Base-by-base conservation (phyloP, 2,888 invertebrate genomes). In the Proisotoma minuta region DNA sequence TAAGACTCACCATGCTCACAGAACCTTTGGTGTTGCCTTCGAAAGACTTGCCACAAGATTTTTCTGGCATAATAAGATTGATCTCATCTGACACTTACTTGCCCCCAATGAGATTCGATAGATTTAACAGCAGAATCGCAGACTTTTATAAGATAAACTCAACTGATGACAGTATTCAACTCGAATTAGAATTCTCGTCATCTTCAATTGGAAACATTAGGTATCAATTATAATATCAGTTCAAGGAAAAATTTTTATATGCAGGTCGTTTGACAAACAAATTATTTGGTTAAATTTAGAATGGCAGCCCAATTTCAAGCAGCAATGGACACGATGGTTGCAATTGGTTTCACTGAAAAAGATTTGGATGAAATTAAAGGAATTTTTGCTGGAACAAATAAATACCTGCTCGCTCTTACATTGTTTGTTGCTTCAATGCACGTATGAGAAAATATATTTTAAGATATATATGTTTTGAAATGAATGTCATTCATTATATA, bases 301-400 rank as follows among this genome's bases (percentile, higher is more conserved):
- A 79, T 93, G 70, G 84, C 89, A 70, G 78, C 88, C 47, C 90
- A 92, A 75, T 85, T 92, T 68, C 85, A 89, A 70, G 80, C 85
- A 22, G 87, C 90, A 0, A 82, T 92, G 72, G 81, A 83, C 20
- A 85, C 85, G 56, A 82, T 93, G 73, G 79, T 84, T 53, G 76
- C 80, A n/a, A 79, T 92, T 57, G 94, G 95, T 4, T 97, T 99
- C 75, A 87, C 88, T 39, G 87, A 88, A 63, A 96, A 95, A 77
- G 97, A 98, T 80, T 82, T 95, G 34, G 98, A 99, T 79, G 97
- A 98, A 81, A 88, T 95, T 0, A 97, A 97, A 78, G 90, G 91
- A 56, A 89, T 99, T 73, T 95, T 98, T 79, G 89, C 91, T 0
- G 97, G 97, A 75, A 97, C 96, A 0, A 97, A 96, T 78, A 82